Base-by-base conservation (phyloP, 2,113 vertebrate genomes). In the Jacana jacana region DNA sequence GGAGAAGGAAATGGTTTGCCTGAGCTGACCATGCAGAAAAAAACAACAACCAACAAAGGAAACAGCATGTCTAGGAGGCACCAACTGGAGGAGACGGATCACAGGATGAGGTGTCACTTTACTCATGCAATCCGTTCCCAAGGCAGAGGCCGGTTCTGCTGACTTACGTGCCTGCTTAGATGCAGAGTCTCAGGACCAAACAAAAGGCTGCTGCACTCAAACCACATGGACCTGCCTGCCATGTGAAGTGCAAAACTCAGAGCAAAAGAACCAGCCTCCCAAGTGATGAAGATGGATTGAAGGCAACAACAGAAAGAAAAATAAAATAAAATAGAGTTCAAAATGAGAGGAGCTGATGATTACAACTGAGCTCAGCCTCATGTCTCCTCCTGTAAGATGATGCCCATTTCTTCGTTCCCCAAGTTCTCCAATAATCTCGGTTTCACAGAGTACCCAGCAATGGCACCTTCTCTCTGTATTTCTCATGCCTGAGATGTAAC, bases 1-100 rank as follows among this genome's bases (percentile, higher is more conserved):
- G 35, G 75, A 84, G 79, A 68, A 81, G 72, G 80, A 86, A 89
- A 88, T 61, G 52, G 17, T 89, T 92, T 78, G 79, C 48, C 82
- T 75, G 71, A 93, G 58, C 71, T 88, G 82, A 83, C 72, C 70
- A 72, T 7, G 79, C 88, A 92, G 82, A 30, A 58, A 57, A 69
- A 65, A 30, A 17, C 49, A 68, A 27, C 46, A 37, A 37, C 10
- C 49, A 42, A 20, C 40, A 73, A 71, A 91, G 81, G 61, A 91
- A 95, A 71, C 2, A 8, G 40, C 42, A 16, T 57, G 79, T 71
- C 40, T 54, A 46, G 70, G 77, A 90, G 54, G 76, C 73, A 72
- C 35, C 44, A 37, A 65, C 3, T 25, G 76, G 57, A 93, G 77
- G 65, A 78, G 91, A 57, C 3, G 17, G 86, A 84, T 81, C 57